These are phyloP conservation scores for Yponomeuta malinellus DNA, from an alignment of 2,888 invertebrate species.

Conservation along the genomic window DNA sequence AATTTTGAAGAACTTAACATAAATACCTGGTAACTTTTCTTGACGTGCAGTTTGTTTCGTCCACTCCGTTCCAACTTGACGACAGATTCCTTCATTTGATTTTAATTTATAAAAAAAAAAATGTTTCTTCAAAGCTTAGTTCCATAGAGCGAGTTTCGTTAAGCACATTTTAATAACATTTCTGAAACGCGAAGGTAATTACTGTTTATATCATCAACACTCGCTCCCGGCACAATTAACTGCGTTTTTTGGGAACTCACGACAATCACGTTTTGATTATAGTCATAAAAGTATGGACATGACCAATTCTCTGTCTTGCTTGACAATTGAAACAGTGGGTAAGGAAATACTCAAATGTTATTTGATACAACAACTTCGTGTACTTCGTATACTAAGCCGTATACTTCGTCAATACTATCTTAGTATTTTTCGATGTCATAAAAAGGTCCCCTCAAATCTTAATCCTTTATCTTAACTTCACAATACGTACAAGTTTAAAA, in stretches of 20 bases:
- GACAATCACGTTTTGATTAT: conserved; percentile 72
- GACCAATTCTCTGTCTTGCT: conserved; percentile 7
- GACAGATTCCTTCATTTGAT: conserved; percentile 16
- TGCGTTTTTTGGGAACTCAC: conserved; percentile 59
- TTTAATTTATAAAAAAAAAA: conserved; percentile 5
- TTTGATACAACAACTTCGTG: too few relatives aligned
- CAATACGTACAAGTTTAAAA: not conserved
- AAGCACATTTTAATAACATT: conserved; percentile 73
- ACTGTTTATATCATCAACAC: conserved; percentile 71
- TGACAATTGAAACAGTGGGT: too few relatives aligned
- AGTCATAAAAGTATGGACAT: conserved; percentile 50
- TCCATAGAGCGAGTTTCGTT: conserved; percentile 37
- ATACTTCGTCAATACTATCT: too few relatives aligned
- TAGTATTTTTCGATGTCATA: too few relatives aligned
- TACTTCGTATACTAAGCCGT: too few relatives aligned
- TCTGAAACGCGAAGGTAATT: conserved; percentile 61
- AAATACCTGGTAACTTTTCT: not conserved
- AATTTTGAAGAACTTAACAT: too few relatives aligned
- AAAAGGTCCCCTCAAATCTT: too few relatives aligned
- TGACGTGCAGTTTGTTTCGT: not conserved
- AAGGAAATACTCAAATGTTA: too few relatives aligned
- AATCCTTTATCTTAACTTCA: not conserved
- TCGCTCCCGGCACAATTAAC: conserved; percentile 63
- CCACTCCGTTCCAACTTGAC: not conserved
- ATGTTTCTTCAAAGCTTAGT: conserved; percentile 27